These are phyloP conservation scores for Xylophagus ater DNA, from an alignment of 2,888 invertebrate species.

Conservation along the genomic window DNA sequence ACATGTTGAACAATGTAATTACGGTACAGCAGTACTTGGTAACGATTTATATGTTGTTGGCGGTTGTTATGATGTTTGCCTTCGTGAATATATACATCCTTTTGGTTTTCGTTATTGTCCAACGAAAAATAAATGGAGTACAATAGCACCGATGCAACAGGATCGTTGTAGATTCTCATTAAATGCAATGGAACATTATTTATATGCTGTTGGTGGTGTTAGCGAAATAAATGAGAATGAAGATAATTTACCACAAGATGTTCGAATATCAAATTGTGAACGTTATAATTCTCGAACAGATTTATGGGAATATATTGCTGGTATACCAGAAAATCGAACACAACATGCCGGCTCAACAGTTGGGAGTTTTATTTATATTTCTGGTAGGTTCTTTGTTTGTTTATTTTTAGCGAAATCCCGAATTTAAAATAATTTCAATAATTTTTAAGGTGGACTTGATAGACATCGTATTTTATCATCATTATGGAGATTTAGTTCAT, in stretches of 20 bases:
- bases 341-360: conserved; percentile 47
- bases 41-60: conserved; percentile 60
- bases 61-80: conserved; percentile 57
- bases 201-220: conserved; percentile 55
- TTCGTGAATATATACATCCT: conserved; percentile 57
- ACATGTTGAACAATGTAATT: conserved; percentile 62
- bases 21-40: conserved; percentile 54
- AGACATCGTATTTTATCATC: conserved; percentile 39
- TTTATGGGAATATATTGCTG: conserved; percentile 47
- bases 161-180: conserved; percentile 56
- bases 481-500: conserved; percentile 44
- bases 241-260: conserved; percentile 33
- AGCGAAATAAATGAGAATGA: conserved; percentile 45
- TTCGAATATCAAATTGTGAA: conserved; percentile 41
- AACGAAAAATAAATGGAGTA: conserved; percentile 51
- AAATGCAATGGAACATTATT: conserved; percentile 43
- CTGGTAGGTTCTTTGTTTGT: conserved; percentile 23
- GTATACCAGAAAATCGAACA: conserved; percentile 46
- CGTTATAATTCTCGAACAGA: conserved; percentile 48
- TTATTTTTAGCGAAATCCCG: neutral
- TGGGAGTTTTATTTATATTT: conserved; percentile 32
- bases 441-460: conserved; percentile 31
- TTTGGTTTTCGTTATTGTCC: conserved; percentile 59
- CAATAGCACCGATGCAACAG: conserved; percentile 53
- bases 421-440: neutral